These are phyloP conservation scores for Neoaliturus tenellus DNA, from an alignment of 2,888 invertebrate genomes.

Conservation along the genomic window DNA sequence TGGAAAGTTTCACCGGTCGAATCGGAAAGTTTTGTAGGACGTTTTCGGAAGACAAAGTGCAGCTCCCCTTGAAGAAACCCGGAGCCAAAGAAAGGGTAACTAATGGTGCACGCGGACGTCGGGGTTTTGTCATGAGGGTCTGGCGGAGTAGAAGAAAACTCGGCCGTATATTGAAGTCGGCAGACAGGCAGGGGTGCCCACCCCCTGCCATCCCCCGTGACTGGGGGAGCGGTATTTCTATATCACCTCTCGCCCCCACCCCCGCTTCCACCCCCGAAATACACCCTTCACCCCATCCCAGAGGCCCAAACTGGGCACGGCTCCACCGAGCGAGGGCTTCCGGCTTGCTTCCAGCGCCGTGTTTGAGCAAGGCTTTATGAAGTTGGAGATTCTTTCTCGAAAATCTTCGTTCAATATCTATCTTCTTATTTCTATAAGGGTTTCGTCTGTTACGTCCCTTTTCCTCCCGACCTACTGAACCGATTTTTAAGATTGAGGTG, in stretches of 20 bases:
- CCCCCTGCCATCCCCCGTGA: background rate
- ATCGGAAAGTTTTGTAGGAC: slow-evolving; percentile 11
- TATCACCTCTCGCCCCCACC: slow-evolving; percentile 18
- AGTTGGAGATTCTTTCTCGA: no score
- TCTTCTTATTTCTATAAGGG: no score
- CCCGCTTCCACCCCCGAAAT: background rate
- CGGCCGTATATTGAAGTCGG: slow-evolving; percentile 41
- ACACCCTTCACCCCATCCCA: background rate
- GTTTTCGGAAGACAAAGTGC: background rate
- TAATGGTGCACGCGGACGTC: slow-evolving; percentile 35
- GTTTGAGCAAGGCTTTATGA: no score
- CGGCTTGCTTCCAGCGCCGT: no score
- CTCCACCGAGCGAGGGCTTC: background rate
- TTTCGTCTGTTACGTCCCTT: no score
- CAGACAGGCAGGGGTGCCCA: slow-evolving; percentile 22
- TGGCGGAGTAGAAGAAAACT: slow-evolving; percentile 29
- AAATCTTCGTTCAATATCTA: no score
- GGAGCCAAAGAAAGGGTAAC: slow-evolving; percentile 41
- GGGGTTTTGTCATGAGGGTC: slow-evolving; percentile 17
- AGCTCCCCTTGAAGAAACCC: background rate
- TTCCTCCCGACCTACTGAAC: no score
- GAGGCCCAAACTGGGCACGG: background rate
- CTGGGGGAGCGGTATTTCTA: slow-evolving; percentile 39
- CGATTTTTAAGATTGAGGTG: no score
- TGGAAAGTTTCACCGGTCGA: background rate